A percentile compares a stretch with the other conserved stretches of the same genome.
These are phyloP conservation scores for Colistium nudipinnis DNA, from an alignment of 2,113 vertebrate genomes.

Conservation along the genomic window DNA sequence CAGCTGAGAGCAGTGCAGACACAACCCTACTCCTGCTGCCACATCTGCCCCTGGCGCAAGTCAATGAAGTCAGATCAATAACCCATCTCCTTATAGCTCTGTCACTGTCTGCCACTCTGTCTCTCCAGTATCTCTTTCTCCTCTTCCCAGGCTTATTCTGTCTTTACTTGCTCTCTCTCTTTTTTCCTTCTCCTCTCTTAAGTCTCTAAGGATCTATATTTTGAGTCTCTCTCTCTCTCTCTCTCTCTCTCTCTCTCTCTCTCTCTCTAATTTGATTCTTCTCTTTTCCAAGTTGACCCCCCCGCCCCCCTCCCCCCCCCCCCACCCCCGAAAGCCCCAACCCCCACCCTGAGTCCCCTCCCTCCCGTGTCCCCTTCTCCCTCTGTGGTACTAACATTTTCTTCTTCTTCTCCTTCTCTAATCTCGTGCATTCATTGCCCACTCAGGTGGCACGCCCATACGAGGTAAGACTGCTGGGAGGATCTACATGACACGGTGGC, in stretches of 20 bases:
- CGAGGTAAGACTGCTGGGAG: conserved; percentile 82
- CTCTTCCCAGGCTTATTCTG: conserved; percentile 62
- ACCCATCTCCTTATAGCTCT: conserved; percentile 69
- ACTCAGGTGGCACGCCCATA: conserved; percentile 84
- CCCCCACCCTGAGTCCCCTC: conserved; percentile 29
- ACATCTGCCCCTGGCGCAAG: conserved; percentile 64
- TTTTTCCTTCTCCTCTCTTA: conserved; percentile 53
- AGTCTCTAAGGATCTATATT: conserved; percentile 67
- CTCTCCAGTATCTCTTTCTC: conserved; percentile 59
- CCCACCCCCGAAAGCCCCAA: background rate
- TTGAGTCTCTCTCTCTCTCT: conserved; percentile 59
- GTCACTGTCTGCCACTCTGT: conserved; percentile 65
- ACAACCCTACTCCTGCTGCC: conserved; percentile 41
- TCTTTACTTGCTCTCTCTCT: conserved; percentile 64
- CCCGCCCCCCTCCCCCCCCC: background rate
- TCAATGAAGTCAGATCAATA: conserved; percentile 73
- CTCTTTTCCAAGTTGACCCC: conserved; percentile 59
- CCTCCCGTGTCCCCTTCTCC: conserved; percentile 48
- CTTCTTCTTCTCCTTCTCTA: conserved; percentile 83
- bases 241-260: too few species aligned
- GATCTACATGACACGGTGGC: conserved; percentile 77
- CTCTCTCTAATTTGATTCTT: conserved; percentile 71
- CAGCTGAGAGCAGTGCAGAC: conserved; percentile 37
- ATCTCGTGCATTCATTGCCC: conserved; percentile 84
- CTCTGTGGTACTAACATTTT: conserved; percentile 80